Evolutionary conservation across 1,140 invertebrate species (phyloP), one percentile per base, ranked within the genome.

Genomic region (Grapholita molesta): DNA sequence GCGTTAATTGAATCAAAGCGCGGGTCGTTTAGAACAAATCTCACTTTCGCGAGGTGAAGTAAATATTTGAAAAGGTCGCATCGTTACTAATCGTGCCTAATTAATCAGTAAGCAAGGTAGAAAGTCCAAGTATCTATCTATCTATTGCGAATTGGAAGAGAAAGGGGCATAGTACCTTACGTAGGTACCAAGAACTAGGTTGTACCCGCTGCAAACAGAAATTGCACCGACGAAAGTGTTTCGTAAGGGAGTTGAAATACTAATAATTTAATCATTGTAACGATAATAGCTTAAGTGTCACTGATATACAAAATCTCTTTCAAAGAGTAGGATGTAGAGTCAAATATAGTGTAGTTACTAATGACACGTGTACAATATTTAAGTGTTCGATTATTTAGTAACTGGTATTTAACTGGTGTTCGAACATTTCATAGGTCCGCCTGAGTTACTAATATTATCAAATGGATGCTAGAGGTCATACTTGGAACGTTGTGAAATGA

Each of bases 101-200:
- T 90, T 90, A 90, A 90, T 90, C 86, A 85, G 81, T 85, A 85
- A 84, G 84, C 83, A 89, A 71, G 72, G 73, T 88, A 90, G 88
- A 90, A 90, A 90, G 88, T 84, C 68, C 76, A 84, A 85, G 81
- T 81, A 73, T 75, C 75, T 78, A 85, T 87, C 79, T 80, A 79
- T 77, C 71, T 79, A 61, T 61, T 79, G 79, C 71, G 74, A 79
- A 80, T 82, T 79, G 68, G 77, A 83, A 84, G 88, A 90, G 88
- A 90, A 90, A 89, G 88, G 88, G 76, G 80, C 75, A 80, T 84
- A 77, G 77, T 81, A 86, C 80, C 76, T 83, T 77, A 85, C 81
- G 83, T 78, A 84, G 72, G 71, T 76, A 74, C 72, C 67, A 67
- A 77, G 77, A 88, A 84, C 79, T 85, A 78, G 83, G 83, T 80